Base-by-base conservation (phyloP, 2,888 invertebrate genomes). In the Cephus runcator region DNA sequence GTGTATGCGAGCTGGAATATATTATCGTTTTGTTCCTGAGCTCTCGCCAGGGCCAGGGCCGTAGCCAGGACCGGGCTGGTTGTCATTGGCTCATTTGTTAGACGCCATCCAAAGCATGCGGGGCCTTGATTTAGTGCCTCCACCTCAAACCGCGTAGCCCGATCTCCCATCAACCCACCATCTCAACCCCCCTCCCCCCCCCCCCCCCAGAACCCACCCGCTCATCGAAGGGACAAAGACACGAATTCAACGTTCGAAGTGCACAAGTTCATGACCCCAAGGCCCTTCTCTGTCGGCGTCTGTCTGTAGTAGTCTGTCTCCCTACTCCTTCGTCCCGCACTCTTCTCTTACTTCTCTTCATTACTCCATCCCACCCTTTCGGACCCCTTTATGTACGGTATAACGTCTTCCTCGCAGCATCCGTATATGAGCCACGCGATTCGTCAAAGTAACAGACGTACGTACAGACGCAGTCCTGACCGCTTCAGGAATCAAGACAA, bases 61-160 rank as follows among this genome's bases (percentile, higher is more conserved):
- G 79, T 80, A 78, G 81, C 81, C 80, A 84, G 77, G 77, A 75
- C 85, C 87, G 88, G 88, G 90, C 86, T 88, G 90, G 90, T 90
- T 91, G 91, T 91, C 91, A 91, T 91, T 91, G 91, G 90, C 91
- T 91, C 91, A 91, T 91, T 91, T 91, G 91, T 91, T 91, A 91
- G 90, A 90, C 87, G 91, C 91, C 91, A 91, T 90, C 91, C 90
- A 89, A 91, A 90, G 90, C 90, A 91, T 90, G 91, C 90, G 90
- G 90, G 90, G 88, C 89, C 91, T 91, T 91, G 91, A 91, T 91
- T 91, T 91, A 91, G 89, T 91, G 86, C 91, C 89, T 90, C 89
- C 88, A 89, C 88, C 90, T 90, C 85, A 85, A 86, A 86, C 84
- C 85, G 82, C 77, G 80, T 71, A 71, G 33, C 75, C 34, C 75